Base-by-base conservation (phyloP, 1,140 invertebrate species). In the Apis laboriosa region DNA sequence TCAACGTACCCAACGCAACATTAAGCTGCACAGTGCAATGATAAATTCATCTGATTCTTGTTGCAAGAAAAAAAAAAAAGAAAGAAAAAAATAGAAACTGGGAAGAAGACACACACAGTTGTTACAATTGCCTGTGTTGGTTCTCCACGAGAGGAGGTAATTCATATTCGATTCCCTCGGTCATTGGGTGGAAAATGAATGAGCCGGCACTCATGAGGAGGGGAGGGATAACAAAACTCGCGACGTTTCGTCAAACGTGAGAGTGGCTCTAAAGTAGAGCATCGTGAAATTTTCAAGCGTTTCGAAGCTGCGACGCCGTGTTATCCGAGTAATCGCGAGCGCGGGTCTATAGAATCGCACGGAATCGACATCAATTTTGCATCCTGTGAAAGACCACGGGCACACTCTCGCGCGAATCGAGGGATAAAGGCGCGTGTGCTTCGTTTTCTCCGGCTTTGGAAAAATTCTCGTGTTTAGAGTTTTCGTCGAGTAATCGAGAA, bases 221-320 rank as follows among this genome's bases (percentile, higher is more conserved):
- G 34, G 13, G 17, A 19, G 7, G 9, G 64, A 55, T 34, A 28
- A 71, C 60, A 64, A 56, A 80, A 74, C n/a, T 56, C 11, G 72
- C 75, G 84, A 83, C 84, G 60, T 86, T 86, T 86, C 70, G 60
- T 67, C 67, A 58, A 86, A 34, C 49, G 43, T n/a, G n/a, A n/a
- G n/a, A 34, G 43, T 34, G 24, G 49, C 24, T 51, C 13, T 34
- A 60, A 76, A 66, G 63, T 71, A 64, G 68, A 64, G 72, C 60
- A 56, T 87, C 73, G 75, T 87, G 60, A 87, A 87, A 86, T 55
- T 86, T 87, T 87, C 13, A 83, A 87, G 15, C 67, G 53, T 64
- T 34, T 24, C 34, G 55, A 70, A 72, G 56, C 49, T 63, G 73
- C 73, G 64, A 81, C 43, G 13, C 79, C 68, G 56, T 72, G 56